Base-by-base conservation (phyloP, 1,140 invertebrate species). In the Capitella teleta region DNA sequence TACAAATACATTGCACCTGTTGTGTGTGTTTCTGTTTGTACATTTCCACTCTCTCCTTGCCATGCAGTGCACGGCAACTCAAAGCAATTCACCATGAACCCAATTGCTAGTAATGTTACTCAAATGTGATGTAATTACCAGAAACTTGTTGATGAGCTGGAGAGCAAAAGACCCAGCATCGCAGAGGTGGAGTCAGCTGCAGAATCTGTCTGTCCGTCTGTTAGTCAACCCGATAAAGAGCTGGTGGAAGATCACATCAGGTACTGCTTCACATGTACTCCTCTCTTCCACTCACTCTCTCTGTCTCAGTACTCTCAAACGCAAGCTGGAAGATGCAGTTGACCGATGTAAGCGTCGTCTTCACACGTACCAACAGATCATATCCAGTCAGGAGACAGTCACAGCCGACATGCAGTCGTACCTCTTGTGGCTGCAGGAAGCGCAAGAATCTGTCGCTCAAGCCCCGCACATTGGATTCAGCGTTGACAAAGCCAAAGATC, bases 221-320 rank as follows among this genome's bases (percentile, higher is more conserved):
- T 62, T 61, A 56, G 66, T 84, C 64, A 87, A 85, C 67, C 70
- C 87, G 90, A 93, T 67, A 82, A 83, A 0, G 87, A 92, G 57
- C 86, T 92, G 68, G 82, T 93, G 18, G 87, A 92, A 64, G 89
- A 93, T 63, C 84, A 86, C 47, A 37, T 66, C 47, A 64, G 74
- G 38, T 41, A 41, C 8, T 12, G 12, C 18, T 8, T 8, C 38
- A 8, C 8, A 6, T 41, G 30, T 32, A 10, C 8, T 8, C n/a
- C 8, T 32, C 8, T 32, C 8, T 32, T 32, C 8, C 30, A 10
- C 8, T 10, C 8, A 32, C 30, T 32, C n/a, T n/a, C n/a, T n/a
- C n/a, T n/a, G n/a, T 10, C 30, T 32, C n/a, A 32, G 30, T n/a
- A 32, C 30, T n/a, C 8, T 32, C n/a, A 8, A 32, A n/a, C 8